Percentiles rank a stretch among this genome's conserved stretches.
phyloP scores from a whole-genome alignment of 2,113 vertebrate species.

The Laticauda colubrina region DNA sequence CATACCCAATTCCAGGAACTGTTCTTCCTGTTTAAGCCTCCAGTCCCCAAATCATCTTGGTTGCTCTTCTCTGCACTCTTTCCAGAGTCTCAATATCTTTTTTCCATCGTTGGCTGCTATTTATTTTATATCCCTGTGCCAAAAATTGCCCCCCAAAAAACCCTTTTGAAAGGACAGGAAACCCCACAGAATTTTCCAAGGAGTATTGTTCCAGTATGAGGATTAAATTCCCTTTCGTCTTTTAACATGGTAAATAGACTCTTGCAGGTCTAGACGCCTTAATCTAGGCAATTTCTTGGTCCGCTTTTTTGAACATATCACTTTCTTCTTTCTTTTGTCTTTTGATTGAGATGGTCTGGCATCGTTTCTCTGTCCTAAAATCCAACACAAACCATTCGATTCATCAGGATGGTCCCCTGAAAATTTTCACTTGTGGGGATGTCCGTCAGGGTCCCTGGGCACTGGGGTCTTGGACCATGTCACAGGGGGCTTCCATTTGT shows the following conservation, averaged over 20 bases:
- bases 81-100: no score
- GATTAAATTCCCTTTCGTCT: not conserved
- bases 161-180: not conserved
- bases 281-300: not conserved
- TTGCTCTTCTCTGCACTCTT: no score
- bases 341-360: not conserved
- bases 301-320: not conserved
- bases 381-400: not conserved
- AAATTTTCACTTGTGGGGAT: not conserved
- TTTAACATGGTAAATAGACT: not conserved
- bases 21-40: no score
- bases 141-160: not conserved
- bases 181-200: not conserved
- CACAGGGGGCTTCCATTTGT: not conserved
- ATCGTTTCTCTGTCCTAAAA: not conserved
- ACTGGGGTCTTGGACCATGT: not conserved
- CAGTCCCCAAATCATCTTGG: no score
- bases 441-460: not conserved
- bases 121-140: not conserved
- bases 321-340: not conserved
- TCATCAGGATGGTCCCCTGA: not conserved
- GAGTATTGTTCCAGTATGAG: not conserved
- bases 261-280: not conserved
- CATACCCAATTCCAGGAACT: no score
- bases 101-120: not conserved